These are phyloP conservation scores for Serinus canaria DNA, from an alignment of 2,113 vertebrate species.

Conservation along the genomic window DNA sequence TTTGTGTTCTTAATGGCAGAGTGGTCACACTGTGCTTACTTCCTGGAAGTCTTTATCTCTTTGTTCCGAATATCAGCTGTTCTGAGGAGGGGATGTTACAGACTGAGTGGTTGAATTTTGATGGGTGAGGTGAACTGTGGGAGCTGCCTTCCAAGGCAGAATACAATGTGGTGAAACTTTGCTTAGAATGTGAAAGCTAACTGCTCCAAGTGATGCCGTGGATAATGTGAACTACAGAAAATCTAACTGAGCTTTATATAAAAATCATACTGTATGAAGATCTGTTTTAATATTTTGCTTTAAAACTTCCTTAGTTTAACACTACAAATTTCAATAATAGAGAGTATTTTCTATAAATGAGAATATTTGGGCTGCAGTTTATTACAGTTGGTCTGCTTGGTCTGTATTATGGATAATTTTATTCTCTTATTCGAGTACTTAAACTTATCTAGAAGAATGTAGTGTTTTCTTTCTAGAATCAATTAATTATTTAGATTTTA, in stretches of 20 bases:
- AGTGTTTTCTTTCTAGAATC: not conserved
- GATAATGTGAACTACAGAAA: not conserved
- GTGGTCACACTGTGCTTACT: not conserved
- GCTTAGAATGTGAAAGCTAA: not conserved
- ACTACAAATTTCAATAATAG: not conserved
- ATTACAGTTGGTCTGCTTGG: not conserved
- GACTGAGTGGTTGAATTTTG: not conserved
- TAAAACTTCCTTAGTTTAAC: not conserved
- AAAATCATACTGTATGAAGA: not conserved
- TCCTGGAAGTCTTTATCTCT: not conserved
- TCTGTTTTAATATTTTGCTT: not conserved
- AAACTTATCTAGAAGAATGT: not conserved
- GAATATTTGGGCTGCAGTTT: not conserved
- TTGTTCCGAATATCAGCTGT: not conserved
- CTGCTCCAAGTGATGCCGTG: not conserved
- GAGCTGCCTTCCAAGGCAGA: not conserved
- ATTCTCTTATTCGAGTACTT: not conserved
- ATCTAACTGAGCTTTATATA: not conserved
- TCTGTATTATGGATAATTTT: not conserved
- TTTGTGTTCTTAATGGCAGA: not conserved
- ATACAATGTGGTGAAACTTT: not conserved
- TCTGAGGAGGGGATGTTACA: not conserved
- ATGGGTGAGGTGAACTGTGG: not conserved
- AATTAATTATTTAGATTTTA: not conserved
- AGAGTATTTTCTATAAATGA: not conserved